These are phyloP conservation scores for Anguilla japonica DNA, from an alignment of 2,113 vertebrate genomes.

Conservation along the genomic window DNA sequence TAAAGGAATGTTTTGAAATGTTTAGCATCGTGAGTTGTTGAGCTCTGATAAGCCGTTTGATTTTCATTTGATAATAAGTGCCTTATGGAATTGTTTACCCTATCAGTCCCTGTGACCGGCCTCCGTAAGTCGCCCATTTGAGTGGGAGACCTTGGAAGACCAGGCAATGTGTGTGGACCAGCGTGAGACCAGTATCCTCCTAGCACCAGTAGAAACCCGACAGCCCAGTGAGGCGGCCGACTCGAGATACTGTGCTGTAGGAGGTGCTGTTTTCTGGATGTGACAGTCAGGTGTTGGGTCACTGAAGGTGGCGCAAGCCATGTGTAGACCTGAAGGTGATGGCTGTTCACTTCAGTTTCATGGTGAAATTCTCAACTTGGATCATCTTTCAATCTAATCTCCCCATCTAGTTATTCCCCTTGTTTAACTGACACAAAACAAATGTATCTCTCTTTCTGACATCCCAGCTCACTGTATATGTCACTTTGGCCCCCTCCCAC, in stretches of 20 bases:
- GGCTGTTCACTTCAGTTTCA: background rate
- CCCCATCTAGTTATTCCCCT: background rate
- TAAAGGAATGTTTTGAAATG: constrained; percentile 99
- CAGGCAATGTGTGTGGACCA: too few relatives aligned
- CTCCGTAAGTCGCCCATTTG: too few relatives aligned
- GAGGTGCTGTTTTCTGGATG: background rate
- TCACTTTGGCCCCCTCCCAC: too few relatives aligned
- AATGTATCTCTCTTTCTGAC: too few relatives aligned
- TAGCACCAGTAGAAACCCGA: background rate
- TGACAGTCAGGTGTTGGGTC: background rate
- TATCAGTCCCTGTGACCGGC: too few relatives aligned
- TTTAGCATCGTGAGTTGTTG: constrained; percentile 77
- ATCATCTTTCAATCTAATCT: background rate
- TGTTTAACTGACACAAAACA: too few relatives aligned
- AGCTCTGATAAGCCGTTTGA: constrained; percentile 44
- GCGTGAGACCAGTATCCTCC: too few relatives aligned
- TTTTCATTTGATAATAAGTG: too few relatives aligned
- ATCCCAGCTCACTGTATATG: too few relatives aligned
- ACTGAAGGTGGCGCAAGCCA: background rate
- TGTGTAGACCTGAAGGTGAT: background rate
- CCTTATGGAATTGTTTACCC: too few relatives aligned
- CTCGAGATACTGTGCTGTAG: background rate
- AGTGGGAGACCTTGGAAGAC: too few relatives aligned
- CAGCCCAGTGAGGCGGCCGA: background rate
- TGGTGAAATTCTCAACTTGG: background rate